These are phyloP conservation scores for Mobula hypostoma DNA, from an alignment of 2,113 vertebrate genomes.

Conservation along the genomic window DNA sequence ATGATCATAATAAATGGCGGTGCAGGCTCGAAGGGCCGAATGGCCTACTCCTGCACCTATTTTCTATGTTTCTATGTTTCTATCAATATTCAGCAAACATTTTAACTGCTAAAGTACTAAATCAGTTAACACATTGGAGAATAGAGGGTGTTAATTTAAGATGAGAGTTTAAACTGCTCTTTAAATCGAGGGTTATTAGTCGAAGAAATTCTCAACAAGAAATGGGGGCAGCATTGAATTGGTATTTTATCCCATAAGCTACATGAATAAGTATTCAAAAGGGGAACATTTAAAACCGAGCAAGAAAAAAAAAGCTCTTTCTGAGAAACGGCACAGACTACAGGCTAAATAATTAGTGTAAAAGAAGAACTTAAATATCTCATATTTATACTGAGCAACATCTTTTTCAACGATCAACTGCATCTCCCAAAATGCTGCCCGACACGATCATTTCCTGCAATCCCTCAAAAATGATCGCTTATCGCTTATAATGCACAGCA, in stretches of 20 bases:
- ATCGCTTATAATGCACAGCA: neutral
- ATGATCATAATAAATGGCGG: too few species aligned
- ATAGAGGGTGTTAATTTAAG: neutral
- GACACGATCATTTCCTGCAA: too few species aligned
- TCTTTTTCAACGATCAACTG: too few species aligned
- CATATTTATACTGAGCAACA: too few species aligned
- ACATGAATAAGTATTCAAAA: neutral
- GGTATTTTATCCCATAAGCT: neutral
- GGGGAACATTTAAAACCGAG: too few species aligned
- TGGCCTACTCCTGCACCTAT: too few species aligned
- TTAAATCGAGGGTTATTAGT: neutral
- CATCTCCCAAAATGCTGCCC: too few species aligned
- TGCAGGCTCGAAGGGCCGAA: too few species aligned
- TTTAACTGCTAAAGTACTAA: neutral
- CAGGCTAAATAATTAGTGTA: neutral
- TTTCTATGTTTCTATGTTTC: too few species aligned
- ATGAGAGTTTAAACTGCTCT: neutral
- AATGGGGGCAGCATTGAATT: neutral
- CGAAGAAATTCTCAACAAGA: neutral
- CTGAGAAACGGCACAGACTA: neutral
- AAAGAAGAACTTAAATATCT: too few species aligned
- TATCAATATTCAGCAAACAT: neutral
- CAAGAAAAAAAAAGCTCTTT: neutral
- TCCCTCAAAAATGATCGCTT: neutral
- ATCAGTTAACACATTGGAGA: neutral